Evolutionary conservation across 2,113 vertebrate species (phyloP), one percentile per base, ranked within the genome.

Genomic region (Tenrec ecaudatus): DNA sequence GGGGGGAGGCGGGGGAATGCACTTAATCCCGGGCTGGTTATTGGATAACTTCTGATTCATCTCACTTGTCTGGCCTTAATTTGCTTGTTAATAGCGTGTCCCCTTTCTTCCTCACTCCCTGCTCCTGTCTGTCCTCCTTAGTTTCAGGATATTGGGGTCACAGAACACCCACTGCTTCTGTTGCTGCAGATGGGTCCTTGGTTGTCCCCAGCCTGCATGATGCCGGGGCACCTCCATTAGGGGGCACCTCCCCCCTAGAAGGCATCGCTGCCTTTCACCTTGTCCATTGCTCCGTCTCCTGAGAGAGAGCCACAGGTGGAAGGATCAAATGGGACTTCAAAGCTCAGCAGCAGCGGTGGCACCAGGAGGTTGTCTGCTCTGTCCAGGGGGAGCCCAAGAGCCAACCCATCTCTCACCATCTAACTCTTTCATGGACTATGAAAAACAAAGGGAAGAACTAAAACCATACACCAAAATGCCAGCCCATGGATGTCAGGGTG

Each of bases 21-120:
- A 79, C 79, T 97, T 97, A 97, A 96, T 97, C 97, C 94, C 73
- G 89, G 95, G 14, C 27, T 96, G 88, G 93, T 96, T 95, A 96
- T 96, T 23, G 66, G 95, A 96, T 97, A 90, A 36, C 57, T 95
- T 95, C 94, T 89, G 91, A 96, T 86, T 94, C 95, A 3, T 90
- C 90, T 89, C 91, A 47, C 58, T 53, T 22, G 89, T 89, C 93
- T 96, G 86, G 53, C 86, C 75, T 80, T 86, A 89, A 96, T 93
- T 96, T 79, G 87, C 95, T 40, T 92, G 91, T 64, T 95, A 57
- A 64, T 85, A 33, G 82, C 93, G 12, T 76, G 90, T 40, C 86
- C 93, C 40, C 93, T 84, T 95, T 79, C 73, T 78, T 38, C 60
- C 60, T 14, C 3, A 22, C 2, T 79, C 64, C 29, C n/a, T 27